Conservation (phyloP, 2,888 invertebrate species). For the Drosophila nr. medialis region DNA sequence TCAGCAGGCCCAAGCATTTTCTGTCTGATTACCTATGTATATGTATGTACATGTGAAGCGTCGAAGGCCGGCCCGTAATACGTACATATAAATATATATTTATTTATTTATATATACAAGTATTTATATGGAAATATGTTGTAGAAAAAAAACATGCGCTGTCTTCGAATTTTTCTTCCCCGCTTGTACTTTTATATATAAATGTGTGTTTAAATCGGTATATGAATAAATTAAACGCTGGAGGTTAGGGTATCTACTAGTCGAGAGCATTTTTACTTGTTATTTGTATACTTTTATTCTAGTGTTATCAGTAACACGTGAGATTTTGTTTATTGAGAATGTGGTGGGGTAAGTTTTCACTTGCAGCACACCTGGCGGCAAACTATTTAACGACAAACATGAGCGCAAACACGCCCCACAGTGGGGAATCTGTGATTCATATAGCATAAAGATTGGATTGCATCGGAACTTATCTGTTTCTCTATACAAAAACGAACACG, state of each 20-base stretch:
- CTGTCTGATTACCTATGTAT: background rate
- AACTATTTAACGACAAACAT: conserved; percentile 6
- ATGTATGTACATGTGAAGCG: background rate
- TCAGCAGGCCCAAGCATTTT: background rate
- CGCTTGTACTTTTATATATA: background rate
- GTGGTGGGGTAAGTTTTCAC: conserved; percentile 1
- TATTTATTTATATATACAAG: background rate
- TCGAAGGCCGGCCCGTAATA: background rate
- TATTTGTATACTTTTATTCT: conserved; percentile 1
- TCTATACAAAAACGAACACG: conserved; percentile 1
- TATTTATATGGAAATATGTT: background rate
- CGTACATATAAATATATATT: background rate
- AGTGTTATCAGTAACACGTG: conserved; percentile 53
- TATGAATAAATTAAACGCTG: background rate
- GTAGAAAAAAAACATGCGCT: background rate
- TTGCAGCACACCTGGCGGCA: conserved; percentile 1
- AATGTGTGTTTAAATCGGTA: background rate
- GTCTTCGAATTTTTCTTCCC: background rate
- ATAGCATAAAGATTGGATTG: conserved; percentile 8
- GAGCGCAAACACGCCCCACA: background rate
- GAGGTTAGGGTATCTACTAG: background rate
- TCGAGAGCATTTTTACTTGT: background rate
- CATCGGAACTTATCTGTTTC: conserved; percentile 1
- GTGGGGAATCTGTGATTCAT: background rate
- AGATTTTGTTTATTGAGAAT: conserved; percentile 12